Evolutionary conservation across 2,888 invertebrate genomes (phyloP), one percentile per base, ranked within the genome.

Genomic region (Trachelus stipa): DNA sequence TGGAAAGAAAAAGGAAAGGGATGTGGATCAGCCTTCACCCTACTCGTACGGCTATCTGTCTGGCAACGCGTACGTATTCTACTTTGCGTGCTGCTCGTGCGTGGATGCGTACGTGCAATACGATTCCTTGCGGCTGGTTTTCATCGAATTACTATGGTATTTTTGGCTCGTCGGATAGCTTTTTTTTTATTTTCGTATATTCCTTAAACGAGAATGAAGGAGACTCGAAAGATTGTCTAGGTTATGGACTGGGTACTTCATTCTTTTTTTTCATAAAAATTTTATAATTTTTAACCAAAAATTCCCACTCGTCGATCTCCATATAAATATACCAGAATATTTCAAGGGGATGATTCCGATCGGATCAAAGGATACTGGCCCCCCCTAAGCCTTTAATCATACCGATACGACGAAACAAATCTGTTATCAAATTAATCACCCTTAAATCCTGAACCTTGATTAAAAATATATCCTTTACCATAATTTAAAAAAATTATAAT

Each of bases 121-220:
- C 79, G 79, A 79, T 79, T 79, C 79, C 76, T n/a, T 73, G 71
- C 79, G 79, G 79, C 79, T 79, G 79, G 76, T 68, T 79, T 79
- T 79, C 79, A 74, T 79, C 79, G 79, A 76, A 77, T 79, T 79
- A 79, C 79, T 40, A 69, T 35, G 74, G 73, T 79, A 79, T 79
- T 79, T 79, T 79, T 68, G 79, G 76, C n/a, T 30, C 76, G 31
- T 37, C 35, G 30, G 35, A 69, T 30, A 73, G 68, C 56, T 79
- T 74, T 73, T 79, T 73, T 68, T 75, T 73, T 73, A 33, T 30
- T 71, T 30, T 30, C 71, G 30, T 31, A 33, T 31, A 71, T 71
- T 71, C 9, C 30, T 34, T 15, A 71, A n/a, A 33, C 71, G 31
- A 15, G 34, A 12, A 30, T 12, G 12, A 9, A 15, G 30, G 12